phyloP scores from a whole-genome alignment of 2,888 invertebrate genomes.

The Peribatodes rhomboidaria region DNA sequence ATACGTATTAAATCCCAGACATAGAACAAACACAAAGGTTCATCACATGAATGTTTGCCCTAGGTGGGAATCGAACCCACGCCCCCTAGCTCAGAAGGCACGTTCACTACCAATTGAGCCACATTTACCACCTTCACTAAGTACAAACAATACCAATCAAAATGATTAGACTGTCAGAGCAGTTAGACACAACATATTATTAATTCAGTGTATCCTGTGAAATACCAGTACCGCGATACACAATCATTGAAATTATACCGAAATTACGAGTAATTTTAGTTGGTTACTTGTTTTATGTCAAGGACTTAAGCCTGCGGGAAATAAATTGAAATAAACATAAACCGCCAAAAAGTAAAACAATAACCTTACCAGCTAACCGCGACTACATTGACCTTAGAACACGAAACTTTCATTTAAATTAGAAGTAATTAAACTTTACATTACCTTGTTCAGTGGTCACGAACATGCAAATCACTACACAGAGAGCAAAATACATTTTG shows the following conservation, averaged over 20 bases:
- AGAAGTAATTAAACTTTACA: conserved; percentile 15
- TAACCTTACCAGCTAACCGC: conserved; percentile 14
- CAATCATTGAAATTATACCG: conserved; percentile 2
- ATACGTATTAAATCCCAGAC: too few relatives aligned
- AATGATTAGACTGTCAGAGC: too few relatives aligned
- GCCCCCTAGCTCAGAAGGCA: too few relatives aligned
- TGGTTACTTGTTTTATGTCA: conserved; percentile 7
- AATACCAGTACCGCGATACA: background rate
- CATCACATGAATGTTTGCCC: too few relatives aligned
- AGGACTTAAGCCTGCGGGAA: conserved; percentile 3
- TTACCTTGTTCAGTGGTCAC: conserved; percentile 29
- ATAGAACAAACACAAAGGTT: too few relatives aligned
- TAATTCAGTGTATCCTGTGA: background rate
- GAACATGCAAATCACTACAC: conserved; percentile 28
- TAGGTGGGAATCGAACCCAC: too few relatives aligned
- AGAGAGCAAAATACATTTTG: conserved; percentile 16
- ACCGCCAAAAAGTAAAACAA: conserved; percentile 1
- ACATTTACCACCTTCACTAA: too few relatives aligned
- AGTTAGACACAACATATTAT: background rate
- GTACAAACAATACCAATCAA: too few relatives aligned
- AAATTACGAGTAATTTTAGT: background rate
- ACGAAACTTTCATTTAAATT: conserved; percentile 29
- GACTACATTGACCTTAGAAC: conserved; percentile 24
- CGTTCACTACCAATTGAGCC: too few relatives aligned
- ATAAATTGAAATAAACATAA: conserved; percentile 3